Base-by-base conservation (phyloP, 2,888 invertebrate species). In the Campopleginae sp. region DNA sequence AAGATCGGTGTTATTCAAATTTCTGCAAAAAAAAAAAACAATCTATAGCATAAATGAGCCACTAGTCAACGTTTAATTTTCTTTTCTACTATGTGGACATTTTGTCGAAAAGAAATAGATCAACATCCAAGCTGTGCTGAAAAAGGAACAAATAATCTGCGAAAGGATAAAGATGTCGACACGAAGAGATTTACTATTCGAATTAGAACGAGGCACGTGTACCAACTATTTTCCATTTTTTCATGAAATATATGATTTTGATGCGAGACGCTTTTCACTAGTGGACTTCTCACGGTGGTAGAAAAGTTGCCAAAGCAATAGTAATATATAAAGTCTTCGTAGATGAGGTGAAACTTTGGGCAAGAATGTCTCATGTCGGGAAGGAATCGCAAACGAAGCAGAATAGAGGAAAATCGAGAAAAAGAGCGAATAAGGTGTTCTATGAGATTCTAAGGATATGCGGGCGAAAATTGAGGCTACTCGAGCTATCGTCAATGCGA, bases 391-490 rank as follows among this genome's bases (percentile, higher is more conserved):
- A 65, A 68, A 42, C 51, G 68, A 61, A 42, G 46, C 38, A 66
- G 17, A 33, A 58, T 31, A 19, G 19, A 27, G 44, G 58, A 38
- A 44, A 84, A 71, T 51, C 23, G 65, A 54, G 68, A n/a, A 51
- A 31, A 51, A 38, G 54, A 61, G 27, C n/a, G n/a, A n/a, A n/a
- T n/a, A 74, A 44, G 48, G 27, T 72, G 48, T 31, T 31, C 10
- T 33, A n/a, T 44, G 51, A 54, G 4, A 12, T 38, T 78, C 68
- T 14, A 6, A 23, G 23, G 72, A 33, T 61, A 46, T 72, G 65
- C 68, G 46, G 27, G 27, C 63, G 74, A 74, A 82, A 82, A 82
- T 78, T 78, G 61, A 85, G 74, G 78, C 44, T 54, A 7, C 58
- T 46, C 54, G 12, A 33, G 61, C 66, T 72, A 48, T 72, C 72